A percentile compares a stretch with the other conserved stretches of the same genome.
phyloP scores from a whole-genome alignment of 2,113 vertebrate species.

The Platanista minor region DNA sequence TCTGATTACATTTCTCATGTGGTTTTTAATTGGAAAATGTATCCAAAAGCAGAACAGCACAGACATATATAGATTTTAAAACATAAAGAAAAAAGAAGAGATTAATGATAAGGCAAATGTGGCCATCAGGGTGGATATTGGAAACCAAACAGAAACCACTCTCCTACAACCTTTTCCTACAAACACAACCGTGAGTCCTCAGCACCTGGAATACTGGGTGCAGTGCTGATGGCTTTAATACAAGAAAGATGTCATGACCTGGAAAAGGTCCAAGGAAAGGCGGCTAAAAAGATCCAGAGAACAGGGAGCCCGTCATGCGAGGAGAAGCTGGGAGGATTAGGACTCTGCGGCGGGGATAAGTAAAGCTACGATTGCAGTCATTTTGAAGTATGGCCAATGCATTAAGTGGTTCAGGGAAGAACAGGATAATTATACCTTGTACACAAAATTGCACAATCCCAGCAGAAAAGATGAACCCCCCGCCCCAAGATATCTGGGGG shows the following conservation, averaged over 20 bases:
- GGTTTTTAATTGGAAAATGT: conserved; percentile 27
- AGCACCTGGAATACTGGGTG: not conserved
- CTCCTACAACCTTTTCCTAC: not conserved
- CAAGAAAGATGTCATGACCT: not conserved
- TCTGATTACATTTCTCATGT: conserved; percentile 6
- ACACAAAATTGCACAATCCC: not conserved
- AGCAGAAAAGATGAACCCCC: not conserved
- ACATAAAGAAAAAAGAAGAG: conserved; percentile 46
- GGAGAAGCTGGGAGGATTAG: not conserved
- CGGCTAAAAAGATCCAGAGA: not conserved
- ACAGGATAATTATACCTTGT: not conserved
- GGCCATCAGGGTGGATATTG: not conserved
- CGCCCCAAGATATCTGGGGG: too few relatives aligned
- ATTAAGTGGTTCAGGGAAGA: not conserved
- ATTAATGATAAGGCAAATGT: conserved; percentile 18
- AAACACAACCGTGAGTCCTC: not conserved
- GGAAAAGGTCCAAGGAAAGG: conserved; percentile 20
- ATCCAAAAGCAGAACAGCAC: conserved; percentile 55
- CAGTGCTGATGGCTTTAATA: not conserved
- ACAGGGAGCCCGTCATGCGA: not conserved
- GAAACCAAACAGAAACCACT: not conserved
- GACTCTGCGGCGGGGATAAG: not conserved
- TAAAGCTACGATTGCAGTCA: not conserved
- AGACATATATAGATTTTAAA: conserved; percentile 22
- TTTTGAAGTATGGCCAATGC: not conserved